Conservation (phyloP, 2,113 vertebrate species). For the Nothobranchius furzeri region DNA sequence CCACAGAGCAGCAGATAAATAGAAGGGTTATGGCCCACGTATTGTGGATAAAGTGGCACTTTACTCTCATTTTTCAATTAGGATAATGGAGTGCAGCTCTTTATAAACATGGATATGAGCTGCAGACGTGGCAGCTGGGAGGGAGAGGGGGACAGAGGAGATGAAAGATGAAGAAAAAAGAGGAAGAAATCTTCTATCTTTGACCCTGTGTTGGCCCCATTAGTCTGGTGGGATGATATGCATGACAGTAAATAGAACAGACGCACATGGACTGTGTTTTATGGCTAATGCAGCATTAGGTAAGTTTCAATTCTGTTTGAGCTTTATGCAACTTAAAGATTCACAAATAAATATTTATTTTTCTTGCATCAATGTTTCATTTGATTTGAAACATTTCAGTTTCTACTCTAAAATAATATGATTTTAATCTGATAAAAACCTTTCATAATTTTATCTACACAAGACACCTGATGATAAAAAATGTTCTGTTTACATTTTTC, state of each 20-base stretch:
- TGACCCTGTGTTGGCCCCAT: neutral
- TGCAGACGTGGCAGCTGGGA: constrained; percentile 26
- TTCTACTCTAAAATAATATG: too few species aligned
- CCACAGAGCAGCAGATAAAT: constrained; percentile 37
- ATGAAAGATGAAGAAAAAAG: neutral
- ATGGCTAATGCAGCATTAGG: too few species aligned
- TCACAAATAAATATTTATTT: too few species aligned
- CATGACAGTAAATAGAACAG: neutral
- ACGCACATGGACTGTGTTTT: neutral
- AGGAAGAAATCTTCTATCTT: neutral
- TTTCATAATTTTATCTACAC: too few species aligned
- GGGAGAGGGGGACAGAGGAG: neutral
- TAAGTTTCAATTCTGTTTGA: too few species aligned
- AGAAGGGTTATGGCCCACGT: constrained; percentile 31
- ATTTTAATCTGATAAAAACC: too few species aligned
- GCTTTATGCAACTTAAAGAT: too few species aligned
- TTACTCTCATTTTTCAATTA: constrained; percentile 68
- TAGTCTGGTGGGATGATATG: neutral
- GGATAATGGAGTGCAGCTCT: constrained; percentile 62
- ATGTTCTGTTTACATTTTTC: too few species aligned
- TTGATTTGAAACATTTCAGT: too few species aligned
- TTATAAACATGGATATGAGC: constrained; percentile 64
- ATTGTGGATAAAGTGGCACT: constrained; percentile 61
- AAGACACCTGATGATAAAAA: too few species aligned
- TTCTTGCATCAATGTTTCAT: too few species aligned